Conservation (phyloP, 2,888 invertebrate genomes). For the Tenthredo mesomela region DNA sequence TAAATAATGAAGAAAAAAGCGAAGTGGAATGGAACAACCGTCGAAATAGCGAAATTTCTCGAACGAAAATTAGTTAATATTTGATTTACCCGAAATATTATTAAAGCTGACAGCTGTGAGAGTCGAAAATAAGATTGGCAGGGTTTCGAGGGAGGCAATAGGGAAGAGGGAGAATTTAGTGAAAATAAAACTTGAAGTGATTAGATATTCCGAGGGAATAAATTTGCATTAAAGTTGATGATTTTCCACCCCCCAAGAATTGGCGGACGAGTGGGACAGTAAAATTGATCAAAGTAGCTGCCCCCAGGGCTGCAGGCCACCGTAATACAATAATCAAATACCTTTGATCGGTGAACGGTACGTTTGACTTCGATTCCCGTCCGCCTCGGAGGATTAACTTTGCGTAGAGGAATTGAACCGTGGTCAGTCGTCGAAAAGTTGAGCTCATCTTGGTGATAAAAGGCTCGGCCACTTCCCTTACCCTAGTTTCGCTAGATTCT, state of each 20-base stretch:
- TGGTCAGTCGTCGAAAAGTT: slow-evolving; percentile 26
- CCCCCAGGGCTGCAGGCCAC: slow-evolving; percentile 6
- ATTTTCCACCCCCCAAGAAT: neutral
- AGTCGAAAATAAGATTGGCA: neutral
- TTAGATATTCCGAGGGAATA: neutral
- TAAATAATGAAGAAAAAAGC: neutral
- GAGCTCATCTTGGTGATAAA: neutral
- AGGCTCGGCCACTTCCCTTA: neutral
- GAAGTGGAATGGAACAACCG: neutral
- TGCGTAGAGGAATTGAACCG: slow-evolving; percentile 41
- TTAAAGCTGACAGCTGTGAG: neutral
- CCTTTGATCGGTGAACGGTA: slow-evolving; percentile 51
- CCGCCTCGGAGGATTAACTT: slow-evolving; percentile 44
- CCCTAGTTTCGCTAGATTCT: neutral
- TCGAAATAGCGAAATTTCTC: neutral
- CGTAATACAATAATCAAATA: slow-evolving; percentile 44
- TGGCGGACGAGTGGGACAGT: slow-evolving; percentile 1
- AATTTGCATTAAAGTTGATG: neutral
- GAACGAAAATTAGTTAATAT: neutral
- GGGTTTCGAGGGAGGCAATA: too few species aligned
- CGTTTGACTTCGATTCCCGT: slow-evolving; percentile 38
- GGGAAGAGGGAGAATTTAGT: neutral
- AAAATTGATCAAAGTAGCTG: slow-evolving; percentile 29
- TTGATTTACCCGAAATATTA: neutral
- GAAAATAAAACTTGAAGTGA: neutral